These are phyloP conservation scores for Agrotis segetum DNA, from an alignment of 2,888 invertebrate genomes.

Conservation along the genomic window DNA sequence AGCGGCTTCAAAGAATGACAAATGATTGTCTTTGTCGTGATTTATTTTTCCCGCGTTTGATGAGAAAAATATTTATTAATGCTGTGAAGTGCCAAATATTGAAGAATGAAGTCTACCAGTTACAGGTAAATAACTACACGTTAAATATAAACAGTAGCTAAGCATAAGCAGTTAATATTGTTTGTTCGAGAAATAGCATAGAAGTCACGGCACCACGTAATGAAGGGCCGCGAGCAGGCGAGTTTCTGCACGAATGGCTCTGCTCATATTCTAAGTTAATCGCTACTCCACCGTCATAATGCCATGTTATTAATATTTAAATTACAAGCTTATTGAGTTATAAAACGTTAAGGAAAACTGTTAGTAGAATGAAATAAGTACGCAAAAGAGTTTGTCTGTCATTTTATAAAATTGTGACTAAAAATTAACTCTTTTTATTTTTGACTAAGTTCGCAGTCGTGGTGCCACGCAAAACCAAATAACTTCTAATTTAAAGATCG, in stretches of 20 bases:
- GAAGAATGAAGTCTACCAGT: neutral
- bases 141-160: slow-evolving; percentile 21
- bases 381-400: neutral
- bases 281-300: slow-evolving; percentile 39
- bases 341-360: slow-evolving; percentile 19
- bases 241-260: slow-evolving; percentile 69
- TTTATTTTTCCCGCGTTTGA: neutral
- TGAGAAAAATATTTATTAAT: neutral
- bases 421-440: neutral
- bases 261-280: slow-evolving; percentile 66
- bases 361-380: neutral
- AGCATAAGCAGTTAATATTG: slow-evolving; percentile 40
- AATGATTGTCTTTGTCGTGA: neutral
- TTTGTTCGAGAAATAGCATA: slow-evolving; percentile 50
- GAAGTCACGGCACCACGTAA: slow-evolving; percentile 59
- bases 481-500: neutral
- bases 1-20: neutral
- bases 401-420: neutral
- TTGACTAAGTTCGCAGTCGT: neutral
- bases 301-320: slow-evolving; percentile 48
- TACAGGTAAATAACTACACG: neutral
- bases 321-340: slow-evolving; percentile 51
- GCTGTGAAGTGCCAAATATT: neutral
- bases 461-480: neutral
- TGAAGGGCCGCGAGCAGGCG: slow-evolving; percentile 34